Conservation (phyloP, 2,113 vertebrate species). For the Marmota monax region DNA sequence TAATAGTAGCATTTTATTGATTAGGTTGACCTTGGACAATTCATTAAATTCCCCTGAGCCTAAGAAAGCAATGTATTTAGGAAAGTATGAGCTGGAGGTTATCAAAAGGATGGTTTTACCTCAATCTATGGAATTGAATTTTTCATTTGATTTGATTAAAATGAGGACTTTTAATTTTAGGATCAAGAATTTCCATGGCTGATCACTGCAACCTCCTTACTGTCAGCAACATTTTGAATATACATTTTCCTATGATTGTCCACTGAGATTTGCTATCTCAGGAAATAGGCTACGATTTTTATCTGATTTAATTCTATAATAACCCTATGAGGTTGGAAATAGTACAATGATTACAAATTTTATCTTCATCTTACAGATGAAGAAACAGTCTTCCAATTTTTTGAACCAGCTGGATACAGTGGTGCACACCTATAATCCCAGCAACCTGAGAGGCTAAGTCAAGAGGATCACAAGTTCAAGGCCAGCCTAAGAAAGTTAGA, state of each 20-base stretch:
- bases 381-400: neutral
- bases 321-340: neutral
- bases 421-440: no score
- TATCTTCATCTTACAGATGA: neutral
- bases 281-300: neutral
- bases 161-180: neutral
- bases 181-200: neutral
- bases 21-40: neutral
- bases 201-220: neutral
- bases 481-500: no score
- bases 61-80: neutral
- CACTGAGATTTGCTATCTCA: neutral
- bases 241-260: neutral
- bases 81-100: neutral
- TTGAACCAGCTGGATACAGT: no score
- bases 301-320: neutral
- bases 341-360: neutral
- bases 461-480: no score
- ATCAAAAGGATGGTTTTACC: neutral
- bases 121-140: neutral
- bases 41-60: neutral
- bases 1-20: neutral
- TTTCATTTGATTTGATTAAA: neutral
- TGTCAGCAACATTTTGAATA: neutral
- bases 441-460: no score